Evolutionary conservation across 2,113 vertebrate species (phyloP).

Genomic region (Mustelus asterias): DNA sequence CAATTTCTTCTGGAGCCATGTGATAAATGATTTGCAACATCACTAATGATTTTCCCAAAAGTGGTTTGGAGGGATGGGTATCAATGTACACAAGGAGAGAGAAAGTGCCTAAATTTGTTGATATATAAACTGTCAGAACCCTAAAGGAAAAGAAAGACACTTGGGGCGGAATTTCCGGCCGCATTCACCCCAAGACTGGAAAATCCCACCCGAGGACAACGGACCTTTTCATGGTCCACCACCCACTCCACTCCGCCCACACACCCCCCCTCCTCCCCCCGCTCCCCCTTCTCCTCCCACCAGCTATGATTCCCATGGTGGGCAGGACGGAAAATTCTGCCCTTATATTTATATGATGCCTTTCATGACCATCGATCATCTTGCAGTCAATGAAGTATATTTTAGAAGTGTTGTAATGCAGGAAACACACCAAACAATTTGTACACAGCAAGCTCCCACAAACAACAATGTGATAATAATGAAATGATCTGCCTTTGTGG

Average conservation of each 20-base stretch:
- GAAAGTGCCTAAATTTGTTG: neutral
- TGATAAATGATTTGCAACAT: conserved; percentile 5
- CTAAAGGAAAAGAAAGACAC: neutral
- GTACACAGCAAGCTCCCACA: neutral
- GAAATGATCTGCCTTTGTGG: neutral
- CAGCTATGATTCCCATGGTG: no score
- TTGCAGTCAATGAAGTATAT: neutral
- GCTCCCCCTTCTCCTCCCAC: no score
- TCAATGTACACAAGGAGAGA: neutral
- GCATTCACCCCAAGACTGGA: no score
- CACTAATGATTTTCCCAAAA: neutral
- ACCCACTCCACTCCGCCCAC: no score
- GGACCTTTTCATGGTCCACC: no score
- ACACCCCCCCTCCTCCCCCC: no score
- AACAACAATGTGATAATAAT: neutral
- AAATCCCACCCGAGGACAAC: no score
- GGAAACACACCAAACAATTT: neutral
- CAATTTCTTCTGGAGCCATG: neutral
- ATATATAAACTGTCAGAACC: neutral
- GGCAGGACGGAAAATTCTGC: no score
- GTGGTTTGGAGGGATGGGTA: neutral
- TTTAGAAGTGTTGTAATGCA: neutral
- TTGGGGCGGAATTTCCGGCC: no score
- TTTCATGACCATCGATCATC: neutral
- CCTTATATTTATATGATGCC: neutral